These are phyloP conservation scores for Pseudocheirus occidentalis DNA, from an alignment of 2,797 vertebrate genomes.

Conservation along the genomic window DNA sequence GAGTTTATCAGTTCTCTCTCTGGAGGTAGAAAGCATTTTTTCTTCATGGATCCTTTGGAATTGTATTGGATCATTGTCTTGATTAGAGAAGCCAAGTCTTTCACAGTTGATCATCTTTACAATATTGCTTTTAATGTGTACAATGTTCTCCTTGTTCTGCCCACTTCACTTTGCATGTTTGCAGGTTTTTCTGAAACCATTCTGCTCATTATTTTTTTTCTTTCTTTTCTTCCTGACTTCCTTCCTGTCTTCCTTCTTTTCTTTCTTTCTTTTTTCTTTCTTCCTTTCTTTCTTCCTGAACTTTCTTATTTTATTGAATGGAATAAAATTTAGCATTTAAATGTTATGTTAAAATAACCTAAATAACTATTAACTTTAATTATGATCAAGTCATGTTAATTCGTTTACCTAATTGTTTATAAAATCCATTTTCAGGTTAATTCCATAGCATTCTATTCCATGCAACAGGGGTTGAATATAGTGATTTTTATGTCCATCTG, in stretches of 20 bases:
- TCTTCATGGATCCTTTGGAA: background rate
- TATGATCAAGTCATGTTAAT: slow-evolving; percentile 56
- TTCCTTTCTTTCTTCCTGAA: fast-evolving
- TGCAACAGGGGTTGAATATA: slow-evolving; percentile 68
- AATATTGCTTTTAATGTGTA: background rate
- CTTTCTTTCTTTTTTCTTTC: background rate
- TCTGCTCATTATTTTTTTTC: background rate
- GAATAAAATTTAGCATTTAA: slow-evolving; percentile 12
- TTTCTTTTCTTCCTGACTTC: too few species aligned
- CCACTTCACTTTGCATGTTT: background rate
- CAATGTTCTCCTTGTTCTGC: background rate
- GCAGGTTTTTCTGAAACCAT: background rate
- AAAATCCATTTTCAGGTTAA: slow-evolving; percentile 53
- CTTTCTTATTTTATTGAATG: background rate
- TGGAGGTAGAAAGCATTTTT: background rate
- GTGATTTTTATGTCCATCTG: slow-evolving; percentile 19
- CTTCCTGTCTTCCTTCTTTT: too few species aligned
- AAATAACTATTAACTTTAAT: slow-evolving; percentile 66
- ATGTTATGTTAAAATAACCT: slow-evolving; percentile 53
- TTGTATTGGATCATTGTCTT: background rate
- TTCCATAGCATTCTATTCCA: slow-evolving; percentile 36
- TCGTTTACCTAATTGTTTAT: slow-evolving; percentile 48
- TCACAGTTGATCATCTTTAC: background rate
- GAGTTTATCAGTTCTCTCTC: background rate
- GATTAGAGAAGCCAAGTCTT: background rate